Evolutionary conservation across 2,797 vertebrate species (phyloP).

Genomic region (Anguilla pacifica): DNA sequence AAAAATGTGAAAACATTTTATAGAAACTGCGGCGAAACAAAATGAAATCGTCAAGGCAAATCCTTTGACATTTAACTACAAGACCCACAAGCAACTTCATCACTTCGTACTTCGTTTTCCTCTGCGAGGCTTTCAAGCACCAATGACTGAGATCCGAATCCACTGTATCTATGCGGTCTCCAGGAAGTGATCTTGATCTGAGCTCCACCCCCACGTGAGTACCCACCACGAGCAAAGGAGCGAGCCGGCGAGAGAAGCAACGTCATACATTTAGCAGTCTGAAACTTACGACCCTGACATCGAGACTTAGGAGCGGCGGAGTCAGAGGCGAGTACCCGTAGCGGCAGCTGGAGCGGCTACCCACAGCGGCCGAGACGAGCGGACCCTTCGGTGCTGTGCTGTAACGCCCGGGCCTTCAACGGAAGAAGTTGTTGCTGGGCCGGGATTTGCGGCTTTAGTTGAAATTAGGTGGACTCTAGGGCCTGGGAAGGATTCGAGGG

Average conservation of each 20-base stretch:
- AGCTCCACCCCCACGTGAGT: constrained; percentile 69
- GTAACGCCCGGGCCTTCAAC: constrained; percentile 21
- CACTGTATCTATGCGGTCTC: constrained; percentile 30
- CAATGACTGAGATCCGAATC: constrained; percentile 35
- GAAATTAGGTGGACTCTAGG: constrained; percentile 68
- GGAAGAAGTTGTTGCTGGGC: constrained; percentile 22
- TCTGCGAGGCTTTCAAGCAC: constrained; percentile 15
- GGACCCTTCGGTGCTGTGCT: constrained; percentile 37
- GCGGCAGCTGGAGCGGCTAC: constrained; percentile 46
- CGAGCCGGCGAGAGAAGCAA: constrained; percentile 70
- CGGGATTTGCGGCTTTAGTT: constrained; percentile 17
- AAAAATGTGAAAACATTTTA: no score
- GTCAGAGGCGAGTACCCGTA: constrained; percentile 67
- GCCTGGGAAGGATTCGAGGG: constrained; percentile 64
- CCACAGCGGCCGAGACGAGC: constrained; percentile 43
- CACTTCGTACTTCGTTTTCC: not conserved
- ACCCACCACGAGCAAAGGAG: constrained; percentile 71
- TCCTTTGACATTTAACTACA: not conserved
- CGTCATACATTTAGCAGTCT: constrained; percentile 68
- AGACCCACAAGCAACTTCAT: not conserved
- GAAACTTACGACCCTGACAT: constrained; percentile 53
- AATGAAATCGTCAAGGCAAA: not conserved
- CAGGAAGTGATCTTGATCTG: constrained; percentile 47
- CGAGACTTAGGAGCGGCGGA: constrained; percentile 70
- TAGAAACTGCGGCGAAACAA: no score